These are phyloP conservation scores for Scaptomyza tumidula DNA, from an alignment of 2,888 invertebrate genomes.

Conservation along the genomic window DNA sequence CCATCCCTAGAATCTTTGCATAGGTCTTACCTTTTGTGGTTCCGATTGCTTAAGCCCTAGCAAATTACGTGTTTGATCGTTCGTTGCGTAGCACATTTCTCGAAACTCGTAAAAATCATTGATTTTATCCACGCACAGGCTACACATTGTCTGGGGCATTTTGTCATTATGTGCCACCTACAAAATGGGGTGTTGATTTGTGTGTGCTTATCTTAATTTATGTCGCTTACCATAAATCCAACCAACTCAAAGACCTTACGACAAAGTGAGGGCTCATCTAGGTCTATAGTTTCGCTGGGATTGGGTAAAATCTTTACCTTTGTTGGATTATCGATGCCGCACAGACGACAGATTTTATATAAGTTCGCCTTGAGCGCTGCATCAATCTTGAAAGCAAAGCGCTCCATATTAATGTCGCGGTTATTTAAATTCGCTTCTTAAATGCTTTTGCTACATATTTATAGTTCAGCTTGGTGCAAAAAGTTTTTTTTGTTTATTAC, in stretches of 20 bases:
- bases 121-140: constrained; percentile 87
- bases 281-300: constrained; percentile 56
- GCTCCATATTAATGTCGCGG: constrained; percentile 69
- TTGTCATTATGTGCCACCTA: constrained; percentile 86
- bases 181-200: constrained; percentile 20
- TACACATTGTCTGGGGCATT: constrained; percentile 88
- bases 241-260: constrained; percentile 82
- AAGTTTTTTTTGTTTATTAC: constrained; percentile 67
- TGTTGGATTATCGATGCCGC: constrained; percentile 83
- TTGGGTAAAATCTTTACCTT: constrained; percentile 77
- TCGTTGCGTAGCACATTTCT: constrained; percentile 86
- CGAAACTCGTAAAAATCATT: constrained; percentile 87
- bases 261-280: constrained; percentile 81
- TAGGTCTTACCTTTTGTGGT: constrained; percentile 59
- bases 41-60: constrained; percentile 79
- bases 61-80: constrained; percentile 85
- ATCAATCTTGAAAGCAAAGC: constrained; percentile 84
- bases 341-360: constrained; percentile 84
- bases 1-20: not conserved
- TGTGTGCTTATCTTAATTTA: not conserved
- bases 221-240: constrained; percentile 75
- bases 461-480: constrained; percentile 34
- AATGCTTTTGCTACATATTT: constrained; percentile 45
- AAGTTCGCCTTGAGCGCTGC: constrained; percentile 82
- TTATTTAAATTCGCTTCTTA: constrained; percentile 4